Conservation (phyloP, 2,113 vertebrate genomes). For the Caloenas nicobarica region DNA sequence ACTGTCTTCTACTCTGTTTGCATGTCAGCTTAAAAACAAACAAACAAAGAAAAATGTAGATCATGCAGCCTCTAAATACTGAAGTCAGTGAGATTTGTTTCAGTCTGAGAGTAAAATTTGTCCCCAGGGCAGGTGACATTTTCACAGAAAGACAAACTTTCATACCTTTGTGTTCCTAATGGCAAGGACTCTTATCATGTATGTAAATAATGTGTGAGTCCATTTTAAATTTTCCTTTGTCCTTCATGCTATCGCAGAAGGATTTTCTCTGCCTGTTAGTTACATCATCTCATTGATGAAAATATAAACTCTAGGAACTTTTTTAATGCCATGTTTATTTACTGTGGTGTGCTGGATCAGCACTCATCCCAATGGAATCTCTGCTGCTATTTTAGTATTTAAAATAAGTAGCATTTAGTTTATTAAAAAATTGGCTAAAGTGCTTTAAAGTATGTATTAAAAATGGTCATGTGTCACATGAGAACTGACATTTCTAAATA, state of each 20-base stretch:
- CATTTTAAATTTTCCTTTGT: not conserved
- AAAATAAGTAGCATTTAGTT: not conserved
- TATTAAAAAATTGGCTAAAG: fast-evolving
- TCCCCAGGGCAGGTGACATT: not conserved
- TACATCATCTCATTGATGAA: not conserved
- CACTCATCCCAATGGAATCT: not conserved
- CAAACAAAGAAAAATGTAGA: not conserved
- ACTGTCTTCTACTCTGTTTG: not conserved
- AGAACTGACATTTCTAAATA: not conserved
- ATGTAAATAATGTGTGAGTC: not conserved
- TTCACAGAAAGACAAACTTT: not conserved
- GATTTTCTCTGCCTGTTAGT: not conserved
- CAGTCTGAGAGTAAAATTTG: not conserved
- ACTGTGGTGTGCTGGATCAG: not conserved
- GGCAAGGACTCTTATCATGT: not conserved
- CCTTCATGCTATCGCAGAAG: not conserved
- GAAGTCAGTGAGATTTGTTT: not conserved
- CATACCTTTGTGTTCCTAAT: not conserved
- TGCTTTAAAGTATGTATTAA: not conserved
- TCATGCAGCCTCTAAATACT: not conserved
- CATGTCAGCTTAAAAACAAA: not conserved
- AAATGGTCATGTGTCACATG: not conserved
- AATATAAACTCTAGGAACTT: not conserved
- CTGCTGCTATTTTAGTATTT: not conserved
- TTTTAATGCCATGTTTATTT: not conserved